phyloP scores from a whole-genome alignment of 2,113 vertebrate genomes.

The Austrofundulus limnaeus region DNA sequence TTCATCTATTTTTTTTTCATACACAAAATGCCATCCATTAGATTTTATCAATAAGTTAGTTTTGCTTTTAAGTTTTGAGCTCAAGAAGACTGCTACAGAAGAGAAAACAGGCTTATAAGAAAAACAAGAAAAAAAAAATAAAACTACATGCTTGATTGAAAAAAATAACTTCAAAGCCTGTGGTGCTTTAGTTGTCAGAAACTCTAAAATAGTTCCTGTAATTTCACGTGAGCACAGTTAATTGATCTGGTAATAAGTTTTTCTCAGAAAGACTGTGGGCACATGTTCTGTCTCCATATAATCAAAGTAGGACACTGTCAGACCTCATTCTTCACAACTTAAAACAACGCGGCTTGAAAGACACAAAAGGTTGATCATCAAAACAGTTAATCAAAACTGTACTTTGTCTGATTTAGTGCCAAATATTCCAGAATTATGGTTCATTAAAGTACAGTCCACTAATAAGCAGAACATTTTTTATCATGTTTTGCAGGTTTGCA shows the following conservation, averaged over 20 bases:
- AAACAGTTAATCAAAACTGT: too few species aligned
- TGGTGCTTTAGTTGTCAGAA: background rate
- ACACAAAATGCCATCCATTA: constrained; percentile 70
- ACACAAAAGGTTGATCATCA: background rate
- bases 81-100: constrained; percentile 22
- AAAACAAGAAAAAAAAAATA: background rate
- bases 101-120: constrained; percentile 36
- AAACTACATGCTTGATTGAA: background rate
- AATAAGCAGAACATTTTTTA: too few species aligned
- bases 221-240: background rate
- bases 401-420: too few species aligned
- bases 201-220: background rate
- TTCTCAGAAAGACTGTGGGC: background rate
- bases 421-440: too few species aligned
- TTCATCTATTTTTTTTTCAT: constrained; percentile 70
- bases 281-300: background rate
- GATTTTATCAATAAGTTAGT: constrained; percentile 32
- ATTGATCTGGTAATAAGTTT: too few species aligned
- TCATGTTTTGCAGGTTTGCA: too few species aligned
- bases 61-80: constrained; percentile 23
- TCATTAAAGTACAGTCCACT: too few species aligned
- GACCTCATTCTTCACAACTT: background rate
- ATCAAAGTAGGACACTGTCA: background rate
- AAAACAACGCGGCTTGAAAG: background rate
- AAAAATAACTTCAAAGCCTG: background rate